A percentile compares a stretch with the other conserved stretches of the same genome.
Evolutionary conservation across 2,888 invertebrate genomes (phyloP).

Genomic region (Cerastis leucographa): DNA sequence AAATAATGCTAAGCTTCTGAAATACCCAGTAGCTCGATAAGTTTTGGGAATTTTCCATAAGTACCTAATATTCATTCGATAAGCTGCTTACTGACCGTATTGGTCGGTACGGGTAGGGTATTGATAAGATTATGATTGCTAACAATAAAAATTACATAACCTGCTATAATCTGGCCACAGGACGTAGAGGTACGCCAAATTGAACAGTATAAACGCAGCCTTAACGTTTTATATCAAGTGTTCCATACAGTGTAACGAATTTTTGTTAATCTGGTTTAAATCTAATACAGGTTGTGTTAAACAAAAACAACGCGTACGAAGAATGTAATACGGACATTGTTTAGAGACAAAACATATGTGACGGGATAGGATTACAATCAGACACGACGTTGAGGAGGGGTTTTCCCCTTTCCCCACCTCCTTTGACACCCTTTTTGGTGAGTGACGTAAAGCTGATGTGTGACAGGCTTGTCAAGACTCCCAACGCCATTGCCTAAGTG

Average conservation of each 20-base stretch:
- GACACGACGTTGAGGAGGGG: conserved; percentile 49
- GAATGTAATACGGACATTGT: conserved; percentile 60
- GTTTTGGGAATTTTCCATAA: no score
- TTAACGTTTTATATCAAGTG: not conserved
- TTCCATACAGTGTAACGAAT: not conserved
- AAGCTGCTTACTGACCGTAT: not conserved
- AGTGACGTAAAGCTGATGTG: conserved; percentile 64
- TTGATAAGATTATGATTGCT: not conserved
- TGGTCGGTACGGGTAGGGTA: not conserved
- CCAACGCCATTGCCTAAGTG: conserved; percentile 40
- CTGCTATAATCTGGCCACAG: not conserved
- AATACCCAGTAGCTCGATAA: not conserved
- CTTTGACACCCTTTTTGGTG: conserved; percentile 11
- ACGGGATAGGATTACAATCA: conserved; percentile 65
- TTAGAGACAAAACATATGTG: conserved; percentile 64
- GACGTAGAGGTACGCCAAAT: not conserved
- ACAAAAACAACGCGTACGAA: conserved; percentile 58
- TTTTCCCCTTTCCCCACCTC: not conserved
- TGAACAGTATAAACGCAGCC: not conserved
- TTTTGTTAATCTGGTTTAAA: conserved; percentile 43
- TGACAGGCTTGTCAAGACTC: conserved; percentile 63
- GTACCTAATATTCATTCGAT: conserved; percentile 22
- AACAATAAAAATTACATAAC: not conserved
- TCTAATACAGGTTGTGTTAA: conserved; percentile 39
- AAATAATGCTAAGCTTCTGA: not conserved